A percentile compares a stretch with the other conserved stretches of the same genome.
phyloP scores from a whole-genome alignment of 2,797 vertebrate genomes.

The Nannoperca australis region DNA sequence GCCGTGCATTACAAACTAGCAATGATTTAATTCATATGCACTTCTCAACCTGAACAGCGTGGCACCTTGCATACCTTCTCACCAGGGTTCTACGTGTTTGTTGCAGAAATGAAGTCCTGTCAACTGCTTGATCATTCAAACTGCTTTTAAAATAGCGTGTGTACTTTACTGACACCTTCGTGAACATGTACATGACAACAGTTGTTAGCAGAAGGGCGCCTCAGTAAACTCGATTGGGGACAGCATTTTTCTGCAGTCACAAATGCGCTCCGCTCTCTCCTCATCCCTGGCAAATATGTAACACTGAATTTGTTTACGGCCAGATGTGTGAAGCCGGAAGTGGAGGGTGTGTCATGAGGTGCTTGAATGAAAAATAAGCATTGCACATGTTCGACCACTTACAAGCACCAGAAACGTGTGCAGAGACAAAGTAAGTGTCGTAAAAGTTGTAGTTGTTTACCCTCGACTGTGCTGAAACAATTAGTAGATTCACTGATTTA shows the following conservation, averaged over 20 bases:
- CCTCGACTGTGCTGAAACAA: too few relatives aligned
- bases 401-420: background rate
- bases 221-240: background rate
- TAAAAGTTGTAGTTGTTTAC: background rate
- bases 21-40: slow-evolving; percentile 1
- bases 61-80: background rate
- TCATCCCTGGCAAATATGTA: slow-evolving; percentile 9
- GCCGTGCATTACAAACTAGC: background rate
- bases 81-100: background rate
- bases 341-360: background rate
- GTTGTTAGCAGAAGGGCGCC: slow-evolving; percentile 2
- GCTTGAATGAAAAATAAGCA: background rate
- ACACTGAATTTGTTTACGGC: slow-evolving; percentile 16
- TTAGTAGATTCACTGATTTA: background rate
- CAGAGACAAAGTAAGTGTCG: background rate
- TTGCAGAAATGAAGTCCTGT: slow-evolving; percentile 13
- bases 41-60: background rate
- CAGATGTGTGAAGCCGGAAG: background rate
- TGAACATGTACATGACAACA: background rate
- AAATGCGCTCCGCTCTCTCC: background rate
- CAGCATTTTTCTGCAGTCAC: background rate
- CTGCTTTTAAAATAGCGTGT: background rate
- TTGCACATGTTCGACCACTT: slow-evolving; percentile 3
- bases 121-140: background rate
- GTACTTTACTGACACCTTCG: background rate